A percentile compares a stretch with the other conserved stretches of the same genome.
Conservation (phyloP, 2,888 invertebrate species). For the Vandiemenella viatica region DNA sequence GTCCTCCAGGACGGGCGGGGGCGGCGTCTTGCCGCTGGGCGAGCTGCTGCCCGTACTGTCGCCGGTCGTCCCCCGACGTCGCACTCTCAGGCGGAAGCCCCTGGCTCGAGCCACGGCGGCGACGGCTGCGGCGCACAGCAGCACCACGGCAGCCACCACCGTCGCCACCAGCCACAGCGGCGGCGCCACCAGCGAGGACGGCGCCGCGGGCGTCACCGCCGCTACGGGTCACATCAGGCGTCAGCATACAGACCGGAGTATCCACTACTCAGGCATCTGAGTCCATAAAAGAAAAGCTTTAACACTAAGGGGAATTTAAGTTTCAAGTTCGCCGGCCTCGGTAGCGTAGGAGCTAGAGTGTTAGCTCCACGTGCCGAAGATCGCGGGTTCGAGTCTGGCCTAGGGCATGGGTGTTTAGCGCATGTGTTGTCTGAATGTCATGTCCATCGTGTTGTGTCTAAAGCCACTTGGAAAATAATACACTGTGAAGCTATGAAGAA, state of each 20-base stretch:
- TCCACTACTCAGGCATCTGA: too few relatives aligned
- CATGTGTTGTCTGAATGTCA: too few relatives aligned
- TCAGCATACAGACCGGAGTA: not conserved
- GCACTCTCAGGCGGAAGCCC: not conserved
- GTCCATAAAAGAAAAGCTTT: too few relatives aligned
- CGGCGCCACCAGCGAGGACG: constrained; percentile 10
- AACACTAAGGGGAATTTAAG: not conserved
- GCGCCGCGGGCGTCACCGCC: constrained; percentile 7
- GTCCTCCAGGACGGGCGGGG: not conserved
- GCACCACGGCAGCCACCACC: constrained; percentile 6
- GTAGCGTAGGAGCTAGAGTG: too few relatives aligned
- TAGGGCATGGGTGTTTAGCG: too few relatives aligned
- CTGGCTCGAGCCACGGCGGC: constrained; percentile 5
- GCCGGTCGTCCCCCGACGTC: not conserved
- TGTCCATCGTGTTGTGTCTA: too few relatives aligned
- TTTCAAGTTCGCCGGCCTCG: too few relatives aligned
- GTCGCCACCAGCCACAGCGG: constrained; percentile 13
- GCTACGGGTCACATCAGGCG: not conserved
- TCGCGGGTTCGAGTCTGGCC: too few relatives aligned
- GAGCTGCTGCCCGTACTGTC: not conserved
- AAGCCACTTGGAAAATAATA: too few relatives aligned
- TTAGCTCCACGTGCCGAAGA: too few relatives aligned
- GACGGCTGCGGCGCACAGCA: constrained; percentile 5
- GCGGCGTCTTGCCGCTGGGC: not conserved
- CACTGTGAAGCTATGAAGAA: too few relatives aligned